These are phyloP conservation scores for Parnassius orleans DNA, from an alignment of 2,888 invertebrate species.

Conservation along the genomic window DNA sequence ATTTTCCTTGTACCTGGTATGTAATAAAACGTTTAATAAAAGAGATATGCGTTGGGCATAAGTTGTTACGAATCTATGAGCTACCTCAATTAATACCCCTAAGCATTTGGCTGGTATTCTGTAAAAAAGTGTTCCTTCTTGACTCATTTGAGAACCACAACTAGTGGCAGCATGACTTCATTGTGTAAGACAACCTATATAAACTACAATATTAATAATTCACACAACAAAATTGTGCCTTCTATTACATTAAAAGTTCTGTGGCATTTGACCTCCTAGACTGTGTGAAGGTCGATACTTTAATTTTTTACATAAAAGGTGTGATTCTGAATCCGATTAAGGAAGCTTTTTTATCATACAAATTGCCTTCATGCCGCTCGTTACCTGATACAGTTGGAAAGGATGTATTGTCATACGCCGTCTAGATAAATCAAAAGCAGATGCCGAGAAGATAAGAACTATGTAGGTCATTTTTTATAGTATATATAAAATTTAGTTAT, in stretches of 20 bases:
- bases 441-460: not conserved
- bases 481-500: not conserved
- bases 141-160: no score
- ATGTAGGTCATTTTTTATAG: constrained; percentile 18
- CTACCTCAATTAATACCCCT: no score
- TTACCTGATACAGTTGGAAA: constrained; percentile 39
- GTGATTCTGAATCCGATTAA: constrained; percentile 71
- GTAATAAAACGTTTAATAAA: no score
- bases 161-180: no score
- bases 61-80: no score
- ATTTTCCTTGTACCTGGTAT: no score
- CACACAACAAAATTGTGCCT: constrained; percentile 5
- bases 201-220: no score
- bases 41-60: no score
- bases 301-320: constrained; percentile 74
- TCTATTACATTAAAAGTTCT: constrained; percentile 38
- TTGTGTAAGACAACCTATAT: no score
- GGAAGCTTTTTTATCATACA: constrained; percentile 49
- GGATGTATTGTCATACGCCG: constrained; percentile 12
- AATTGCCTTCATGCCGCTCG: constrained; percentile 42
- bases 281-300: constrained; percentile 62
- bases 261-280: constrained; percentile 35
- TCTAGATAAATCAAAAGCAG: constrained; percentile 9
- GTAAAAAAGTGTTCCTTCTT: no score
- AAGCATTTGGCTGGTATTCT: no score